Conservation (phyloP, 2,888 invertebrate genomes). For the Trimorus sp. region DNA sequence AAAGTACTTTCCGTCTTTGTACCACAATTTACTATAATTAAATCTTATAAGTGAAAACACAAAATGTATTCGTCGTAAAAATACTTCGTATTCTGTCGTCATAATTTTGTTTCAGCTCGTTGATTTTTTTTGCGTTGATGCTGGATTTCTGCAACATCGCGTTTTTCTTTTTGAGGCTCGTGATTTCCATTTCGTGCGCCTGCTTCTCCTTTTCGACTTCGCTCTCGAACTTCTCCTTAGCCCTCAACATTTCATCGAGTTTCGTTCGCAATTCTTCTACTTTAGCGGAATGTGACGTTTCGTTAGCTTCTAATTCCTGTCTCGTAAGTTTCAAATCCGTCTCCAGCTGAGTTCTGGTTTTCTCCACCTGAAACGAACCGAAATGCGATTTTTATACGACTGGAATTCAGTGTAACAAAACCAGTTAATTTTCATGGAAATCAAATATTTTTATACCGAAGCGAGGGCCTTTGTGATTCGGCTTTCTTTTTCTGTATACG, state of each 20-base stretch:
- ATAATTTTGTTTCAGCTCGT: constrained; percentile 87
- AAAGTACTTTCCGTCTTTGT: too few relatives aligned
- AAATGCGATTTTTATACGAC: too few relatives aligned
- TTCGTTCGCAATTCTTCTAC: constrained; percentile 83
- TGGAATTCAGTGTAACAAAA: too few relatives aligned
- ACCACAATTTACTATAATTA: too few relatives aligned
- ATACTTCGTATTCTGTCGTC: constrained; percentile 87
- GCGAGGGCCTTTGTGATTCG: constrained; percentile 76
- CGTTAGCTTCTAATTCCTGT: constrained; percentile 83
- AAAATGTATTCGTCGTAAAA: too few relatives aligned
- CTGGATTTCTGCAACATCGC: constrained; percentile 86
- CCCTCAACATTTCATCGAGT: constrained; percentile 83
- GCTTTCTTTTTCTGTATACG: constrained; percentile 74
- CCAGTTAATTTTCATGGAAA: neutral
- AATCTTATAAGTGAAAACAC: too few relatives aligned
- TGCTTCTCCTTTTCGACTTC: constrained; percentile 89
- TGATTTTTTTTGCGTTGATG: constrained; percentile 85
- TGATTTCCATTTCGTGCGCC: constrained; percentile 90
- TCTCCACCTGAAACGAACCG: constrained; percentile 83
- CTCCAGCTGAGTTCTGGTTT: constrained; percentile 83
- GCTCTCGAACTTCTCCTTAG: constrained; percentile 86
- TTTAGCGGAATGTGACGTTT: constrained; percentile 80
- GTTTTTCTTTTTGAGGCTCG: constrained; percentile 88
- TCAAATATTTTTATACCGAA: constrained; percentile 73
- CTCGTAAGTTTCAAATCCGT: constrained; percentile 85